Conservation (phyloP, 2,888 invertebrate genomes). For the Melieria crassipennis region DNA sequence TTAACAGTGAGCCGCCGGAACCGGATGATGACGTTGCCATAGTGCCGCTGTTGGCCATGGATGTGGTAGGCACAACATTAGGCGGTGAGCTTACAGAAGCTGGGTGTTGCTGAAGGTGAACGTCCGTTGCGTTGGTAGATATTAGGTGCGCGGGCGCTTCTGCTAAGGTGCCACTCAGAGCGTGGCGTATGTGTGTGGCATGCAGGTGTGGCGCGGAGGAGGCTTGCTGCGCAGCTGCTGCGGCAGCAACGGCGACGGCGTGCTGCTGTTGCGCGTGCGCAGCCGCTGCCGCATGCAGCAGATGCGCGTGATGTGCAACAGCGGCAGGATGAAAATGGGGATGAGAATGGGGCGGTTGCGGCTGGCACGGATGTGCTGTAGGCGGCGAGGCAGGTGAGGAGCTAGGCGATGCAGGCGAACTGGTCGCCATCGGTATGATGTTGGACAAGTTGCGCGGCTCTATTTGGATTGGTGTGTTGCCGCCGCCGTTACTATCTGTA, state of each 20-base stretch:
- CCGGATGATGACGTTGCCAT: constrained; percentile 41
- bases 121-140: constrained; percentile 16
- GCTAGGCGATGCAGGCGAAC: constrained; percentile 57
- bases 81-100: constrained; percentile 49
- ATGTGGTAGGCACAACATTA: constrained; percentile 50
- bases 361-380: constrained; percentile 49
- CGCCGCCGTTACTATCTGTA: constrained; percentile 10
- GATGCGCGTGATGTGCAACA: constrained; percentile 60
- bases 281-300: constrained; percentile 59
- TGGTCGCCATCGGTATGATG: constrained; percentile 59
- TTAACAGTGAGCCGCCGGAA: constrained; percentile 38
- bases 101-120: constrained; percentile 10
- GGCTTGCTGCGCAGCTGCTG: constrained; percentile 45
- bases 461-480: constrained; percentile 41
- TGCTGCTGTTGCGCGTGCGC: constrained; percentile 59
- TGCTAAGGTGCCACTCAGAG: constrained; percentile 57
- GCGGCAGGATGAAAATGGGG: constrained; percentile 50
- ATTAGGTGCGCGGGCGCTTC: constrained; percentile 61
- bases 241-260: constrained; percentile 50
- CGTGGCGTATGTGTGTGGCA: constrained; percentile 45
- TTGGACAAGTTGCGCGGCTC: constrained; percentile 62
- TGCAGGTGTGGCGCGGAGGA: constrained; percentile 36
- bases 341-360: constrained; percentile 39
- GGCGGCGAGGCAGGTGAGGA: constrained; percentile 53
- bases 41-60: constrained; percentile 50